Conservation (phyloP, 2,113 vertebrate species). For the Proterorhinus semilunaris region DNA sequence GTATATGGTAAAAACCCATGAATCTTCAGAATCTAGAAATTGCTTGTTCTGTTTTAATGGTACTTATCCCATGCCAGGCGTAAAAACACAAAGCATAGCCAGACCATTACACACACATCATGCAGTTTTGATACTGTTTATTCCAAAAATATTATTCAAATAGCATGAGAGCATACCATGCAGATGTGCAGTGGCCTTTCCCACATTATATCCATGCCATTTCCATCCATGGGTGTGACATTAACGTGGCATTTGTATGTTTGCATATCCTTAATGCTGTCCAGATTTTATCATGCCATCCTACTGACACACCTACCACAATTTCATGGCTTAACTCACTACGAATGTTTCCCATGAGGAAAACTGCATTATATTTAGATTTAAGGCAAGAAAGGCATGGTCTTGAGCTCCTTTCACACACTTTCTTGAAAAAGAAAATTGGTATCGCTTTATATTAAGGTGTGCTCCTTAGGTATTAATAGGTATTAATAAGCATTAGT, state of each 20-base stretch:
- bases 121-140: too few relatives aligned
- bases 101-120: too few relatives aligned
- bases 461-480: too few relatives aligned
- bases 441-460: too few relatives aligned
- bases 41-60: too few relatives aligned
- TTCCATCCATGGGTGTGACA: slow-evolving; percentile 17
- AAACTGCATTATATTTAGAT: background rate
- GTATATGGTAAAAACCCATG: too few relatives aligned
- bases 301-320: background rate
- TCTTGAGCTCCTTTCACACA: background rate
- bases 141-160: background rate
- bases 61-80: too few relatives aligned
- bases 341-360: background rate
- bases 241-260: slow-evolving; percentile 24
- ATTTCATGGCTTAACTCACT: background rate
- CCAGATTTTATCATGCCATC: slow-evolving; percentile 5
- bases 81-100: too few relatives aligned
- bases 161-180: background rate
- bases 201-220: slow-evolving; percentile 14
- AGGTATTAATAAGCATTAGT: too few relatives aligned
- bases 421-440: too few relatives aligned
- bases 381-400: background rate
- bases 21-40: too few relatives aligned
- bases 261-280: slow-evolving; percentile 30
- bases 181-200: slow-evolving; percentile 12